Evolutionary conservation across 1,140 invertebrate genomes (phyloP), one percentile per base, ranked within the genome.

Genomic region (Plodia interpunctella): DNA sequence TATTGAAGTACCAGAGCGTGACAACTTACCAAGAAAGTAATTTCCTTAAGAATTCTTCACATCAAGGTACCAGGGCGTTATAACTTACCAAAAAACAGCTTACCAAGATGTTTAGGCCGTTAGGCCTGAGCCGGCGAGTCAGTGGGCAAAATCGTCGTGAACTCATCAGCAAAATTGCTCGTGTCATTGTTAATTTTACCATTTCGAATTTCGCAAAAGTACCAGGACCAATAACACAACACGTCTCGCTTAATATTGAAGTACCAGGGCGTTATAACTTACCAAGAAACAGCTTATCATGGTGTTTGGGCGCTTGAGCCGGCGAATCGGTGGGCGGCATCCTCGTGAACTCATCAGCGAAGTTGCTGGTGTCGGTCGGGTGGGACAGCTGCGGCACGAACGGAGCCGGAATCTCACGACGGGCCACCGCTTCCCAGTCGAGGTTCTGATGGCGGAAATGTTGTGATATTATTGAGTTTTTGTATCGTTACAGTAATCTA

Each of bases 101-200:
- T 96, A 68, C 97, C 95, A 67, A 94, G 94, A 80, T 97, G 95
- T 1, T 94, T 91, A 15, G 97, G 97, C 18, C 95, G n/a, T n/a
- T n/a, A n/a, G n/a, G 21, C 93, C 50, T 96, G 93, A 4, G 95
- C 96, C 0, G 97, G 97, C n/a, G 96, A 97, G 84, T 98, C 97
- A 0, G 95, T 93, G 3, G 96, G 94, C 52, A 92, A 91, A 94
- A 98, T 97, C 66, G 93, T 93, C 0, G 98, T 99, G 81, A 99
- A 99, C 90, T 99, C 98, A 63, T 97, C 96, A 21, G 97, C 96
- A 89, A 99, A 99, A 90, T 99, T 98, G 75, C 96, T 97, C 5
- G 97, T 96, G 90, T n/a, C n/a, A n/a, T n/a, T n/a, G n/a, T n/a
- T n/a, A n/a, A n/a, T n/a, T n/a, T n/a, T n/a, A n/a, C n/a, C n/a